Conservation (phyloP, 2,888 invertebrate genomes). For the Ormyrus pomaceus region DNA sequence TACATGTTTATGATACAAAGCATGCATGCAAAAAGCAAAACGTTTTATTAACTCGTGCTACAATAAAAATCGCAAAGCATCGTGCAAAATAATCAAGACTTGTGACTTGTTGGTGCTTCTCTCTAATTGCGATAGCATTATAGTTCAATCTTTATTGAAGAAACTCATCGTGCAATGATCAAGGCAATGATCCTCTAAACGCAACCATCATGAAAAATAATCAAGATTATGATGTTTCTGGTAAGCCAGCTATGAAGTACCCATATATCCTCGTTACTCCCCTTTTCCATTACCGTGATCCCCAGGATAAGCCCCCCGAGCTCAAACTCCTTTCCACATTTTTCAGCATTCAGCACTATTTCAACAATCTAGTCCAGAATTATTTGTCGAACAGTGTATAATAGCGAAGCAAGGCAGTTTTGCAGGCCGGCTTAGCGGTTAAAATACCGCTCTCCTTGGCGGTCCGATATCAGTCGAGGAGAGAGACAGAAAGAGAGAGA, state of each 20-base stretch:
- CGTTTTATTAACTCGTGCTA: too few relatives aligned
- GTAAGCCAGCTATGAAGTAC: constrained; percentile 15
- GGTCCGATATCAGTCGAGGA: constrained; percentile 37
- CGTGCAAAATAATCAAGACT: too few relatives aligned
- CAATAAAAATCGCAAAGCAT: too few relatives aligned
- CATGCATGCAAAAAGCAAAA: too few relatives aligned
- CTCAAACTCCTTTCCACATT: constrained; percentile 51
- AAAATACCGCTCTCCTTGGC: too few relatives aligned
- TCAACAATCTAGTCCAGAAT: too few relatives aligned
- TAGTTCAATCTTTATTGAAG: neutral
- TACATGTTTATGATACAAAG: too few relatives aligned
- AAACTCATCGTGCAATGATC: neutral
- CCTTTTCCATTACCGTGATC: constrained; percentile 69
- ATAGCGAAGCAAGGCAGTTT: neutral
- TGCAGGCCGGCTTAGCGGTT: too few relatives aligned
- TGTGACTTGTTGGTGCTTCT: too few relatives aligned
- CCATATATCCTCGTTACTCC: constrained; percentile 25
- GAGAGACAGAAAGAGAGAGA: constrained; percentile 1
- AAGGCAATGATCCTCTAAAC: neutral
- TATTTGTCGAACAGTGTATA: too few relatives aligned
- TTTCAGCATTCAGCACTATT: neutral
- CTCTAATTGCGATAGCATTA: too few relatives aligned
- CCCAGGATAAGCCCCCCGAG: constrained; percentile 65
- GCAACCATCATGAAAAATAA: neutral
- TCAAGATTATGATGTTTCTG: constrained; percentile 7